Evolutionary conservation across 92 coral and sea anemone species (phyloP).

Genomic region (Chrysogorgia sp.): DNA sequence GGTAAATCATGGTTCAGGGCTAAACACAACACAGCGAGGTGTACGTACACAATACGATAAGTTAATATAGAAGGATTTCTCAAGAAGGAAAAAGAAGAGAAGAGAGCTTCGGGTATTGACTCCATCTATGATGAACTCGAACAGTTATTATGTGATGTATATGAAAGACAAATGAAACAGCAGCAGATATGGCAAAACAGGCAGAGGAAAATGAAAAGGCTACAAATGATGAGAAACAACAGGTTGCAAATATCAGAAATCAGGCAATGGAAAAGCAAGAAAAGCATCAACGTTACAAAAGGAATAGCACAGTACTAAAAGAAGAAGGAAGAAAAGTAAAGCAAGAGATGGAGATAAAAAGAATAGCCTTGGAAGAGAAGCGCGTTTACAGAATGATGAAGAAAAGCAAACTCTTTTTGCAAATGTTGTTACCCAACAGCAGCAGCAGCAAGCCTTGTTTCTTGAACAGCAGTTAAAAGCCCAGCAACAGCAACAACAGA

Average conservation of each 20-base stretch:
- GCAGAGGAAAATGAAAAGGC: slow-evolving; percentile 59
- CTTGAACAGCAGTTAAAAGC: slow-evolving; percentile 52
- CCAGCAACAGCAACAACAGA: slow-evolving; percentile 42
- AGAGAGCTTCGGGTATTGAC: slow-evolving; percentile 53
- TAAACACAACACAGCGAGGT: too few species aligned
- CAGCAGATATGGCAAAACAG: slow-evolving; percentile 48
- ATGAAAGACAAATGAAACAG: slow-evolving; percentile 59
- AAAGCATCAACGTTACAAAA: slow-evolving; percentile 12
- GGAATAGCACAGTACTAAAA: slow-evolving; percentile 49
- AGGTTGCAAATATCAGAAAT: slow-evolving; percentile 47
- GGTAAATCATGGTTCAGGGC: too few species aligned
- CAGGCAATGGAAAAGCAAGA: background rate
- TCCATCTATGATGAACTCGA: slow-evolving; percentile 59
- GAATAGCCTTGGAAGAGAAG: slow-evolving; percentile 59
- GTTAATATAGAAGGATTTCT: slow-evolving; percentile 51
- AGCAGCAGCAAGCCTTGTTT: slow-evolving; percentile 53
- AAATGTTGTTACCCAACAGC: slow-evolving; percentile 54
- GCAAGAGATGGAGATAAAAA: slow-evolving; percentile 55
- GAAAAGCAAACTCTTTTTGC: slow-evolving; percentile 52
- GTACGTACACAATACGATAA: slow-evolving; percentile 62
- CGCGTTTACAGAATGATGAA: slow-evolving; percentile 59
- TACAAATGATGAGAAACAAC: slow-evolving; percentile 55
- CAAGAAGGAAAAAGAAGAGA: slow-evolving; percentile 55
- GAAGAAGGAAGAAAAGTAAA: slow-evolving; percentile 66
- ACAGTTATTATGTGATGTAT: slow-evolving; percentile 58